Evolutionary conservation across 2,888 invertebrate species (phyloP).

Genomic region (Drosophila lacicola): DNA sequence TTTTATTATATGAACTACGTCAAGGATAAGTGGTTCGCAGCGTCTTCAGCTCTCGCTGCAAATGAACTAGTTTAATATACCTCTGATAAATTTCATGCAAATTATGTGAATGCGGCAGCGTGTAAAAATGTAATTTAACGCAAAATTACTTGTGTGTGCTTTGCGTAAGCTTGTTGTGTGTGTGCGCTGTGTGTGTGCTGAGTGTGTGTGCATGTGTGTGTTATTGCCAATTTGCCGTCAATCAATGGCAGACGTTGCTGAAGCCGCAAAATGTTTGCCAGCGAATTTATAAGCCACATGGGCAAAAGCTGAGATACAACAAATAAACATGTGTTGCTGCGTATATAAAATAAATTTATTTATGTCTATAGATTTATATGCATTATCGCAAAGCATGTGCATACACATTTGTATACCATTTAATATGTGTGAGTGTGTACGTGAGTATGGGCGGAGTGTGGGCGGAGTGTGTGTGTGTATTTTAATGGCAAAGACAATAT

Average conservation of each 20-base stretch:
- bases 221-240: conserved; percentile 54
- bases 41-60: neutral
- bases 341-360: conserved; percentile 13
- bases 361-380: conserved; percentile 1
- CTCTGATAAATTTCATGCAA: conserved; percentile 24
- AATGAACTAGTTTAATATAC: conserved; percentile 21
- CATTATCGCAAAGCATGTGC: conserved; percentile 13
- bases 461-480: neutral
- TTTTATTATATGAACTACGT: neutral
- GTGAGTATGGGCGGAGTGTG: neutral
- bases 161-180: conserved; percentile 15
- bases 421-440: neutral
- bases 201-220: conserved; percentile 17
- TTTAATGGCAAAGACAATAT: conserved; percentile 31
- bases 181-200: conserved; percentile 4
- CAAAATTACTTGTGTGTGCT: conserved; percentile 54
- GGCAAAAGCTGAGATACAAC: conserved; percentile 16
- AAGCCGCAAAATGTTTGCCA: conserved; percentile 54
- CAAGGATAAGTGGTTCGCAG: neutral
- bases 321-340: conserved; percentile 2
- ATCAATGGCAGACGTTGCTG: conserved; percentile 51
- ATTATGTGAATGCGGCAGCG: conserved; percentile 26
- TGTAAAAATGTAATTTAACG: conserved; percentile 46
- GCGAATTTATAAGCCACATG: conserved; percentile 24
- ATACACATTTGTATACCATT: conserved; percentile 2